These are phyloP conservation scores for Chloroclystis v-ata DNA, from an alignment of 2,888 invertebrate genomes.

Conservation along the genomic window DNA sequence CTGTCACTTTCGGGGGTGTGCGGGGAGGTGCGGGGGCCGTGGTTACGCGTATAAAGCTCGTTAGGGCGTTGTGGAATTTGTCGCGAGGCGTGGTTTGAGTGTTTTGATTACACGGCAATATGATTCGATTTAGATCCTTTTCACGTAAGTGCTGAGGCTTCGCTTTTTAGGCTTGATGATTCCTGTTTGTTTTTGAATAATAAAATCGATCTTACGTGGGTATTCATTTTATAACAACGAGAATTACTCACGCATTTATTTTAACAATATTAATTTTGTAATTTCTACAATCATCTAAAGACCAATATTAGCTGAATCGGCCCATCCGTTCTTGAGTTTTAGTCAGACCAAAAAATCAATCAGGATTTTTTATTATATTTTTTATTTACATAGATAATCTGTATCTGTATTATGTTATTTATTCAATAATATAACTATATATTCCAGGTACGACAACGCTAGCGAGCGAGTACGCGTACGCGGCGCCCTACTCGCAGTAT, in stretches of 20 bases:
- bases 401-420: too few species aligned
- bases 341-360: too few species aligned
- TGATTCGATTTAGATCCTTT: slow-evolving; percentile 17
- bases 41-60: slow-evolving; percentile 61
- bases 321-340: too few species aligned
- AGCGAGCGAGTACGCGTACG: slow-evolving; percentile 81
- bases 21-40: slow-evolving; percentile 35
- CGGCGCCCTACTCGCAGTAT: slow-evolving; percentile 80
- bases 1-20: slow-evolving; percentile 42
- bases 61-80: slow-evolving; percentile 50
- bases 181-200: background rate
- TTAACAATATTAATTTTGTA: too few species aligned
- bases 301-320: too few species aligned
- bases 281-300: too few species aligned
- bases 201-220: too few species aligned
- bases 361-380: too few species aligned
- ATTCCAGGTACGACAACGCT: slow-evolving; percentile 67
- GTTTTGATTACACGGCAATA: slow-evolving; percentile 22
- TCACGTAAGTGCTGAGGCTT: slow-evolving; percentile 4
- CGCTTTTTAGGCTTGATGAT: background rate
- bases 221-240: too few species aligned
- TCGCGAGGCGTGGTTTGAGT: slow-evolving; percentile 38
- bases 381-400: too few species aligned
- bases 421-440: too few species aligned
- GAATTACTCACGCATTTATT: too few species aligned